phyloP scores from a whole-genome alignment of 2,113 vertebrate genomes.

The Charina bottae region DNA sequence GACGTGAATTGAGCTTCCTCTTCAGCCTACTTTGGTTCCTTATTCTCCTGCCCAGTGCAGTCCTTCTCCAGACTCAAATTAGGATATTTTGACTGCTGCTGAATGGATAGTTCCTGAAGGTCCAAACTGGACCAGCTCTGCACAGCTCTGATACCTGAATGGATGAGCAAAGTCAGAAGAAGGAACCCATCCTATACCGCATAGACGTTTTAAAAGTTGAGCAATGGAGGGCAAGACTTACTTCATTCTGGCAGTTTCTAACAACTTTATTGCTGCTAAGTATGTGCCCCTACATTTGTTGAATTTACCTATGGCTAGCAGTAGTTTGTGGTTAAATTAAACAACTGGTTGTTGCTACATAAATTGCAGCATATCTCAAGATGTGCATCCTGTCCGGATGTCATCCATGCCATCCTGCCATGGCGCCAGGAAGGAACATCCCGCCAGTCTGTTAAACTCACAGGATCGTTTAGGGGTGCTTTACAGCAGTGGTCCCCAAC shows the following conservation, averaged over 20 bases:
- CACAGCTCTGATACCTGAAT: neutral
- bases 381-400: too few species aligned
- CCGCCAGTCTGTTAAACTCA: too few species aligned
- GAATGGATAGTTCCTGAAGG: neutral
- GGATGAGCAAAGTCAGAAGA: neutral
- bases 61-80: neutral
- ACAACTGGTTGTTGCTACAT: neutral
- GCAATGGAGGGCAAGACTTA: neutral
- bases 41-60: too few species aligned
- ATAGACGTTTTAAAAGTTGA: neutral
- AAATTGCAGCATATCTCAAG: neutral
- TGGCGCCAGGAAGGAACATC: too few species aligned
- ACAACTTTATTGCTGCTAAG: neutral
- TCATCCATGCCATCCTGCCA: too few species aligned
- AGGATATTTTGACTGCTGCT: neutral
- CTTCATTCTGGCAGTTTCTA: neutral
- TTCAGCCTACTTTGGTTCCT: neutral
- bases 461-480: too few species aligned
- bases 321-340: neutral
- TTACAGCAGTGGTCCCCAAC: too few species aligned
- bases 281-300: neutral
- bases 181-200: too few species aligned
- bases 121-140: neutral
- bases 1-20: too few species aligned
- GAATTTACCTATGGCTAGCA: neutral